Conservation (phyloP, 2,113 vertebrate genomes). For the Morone chrysops region DNA sequence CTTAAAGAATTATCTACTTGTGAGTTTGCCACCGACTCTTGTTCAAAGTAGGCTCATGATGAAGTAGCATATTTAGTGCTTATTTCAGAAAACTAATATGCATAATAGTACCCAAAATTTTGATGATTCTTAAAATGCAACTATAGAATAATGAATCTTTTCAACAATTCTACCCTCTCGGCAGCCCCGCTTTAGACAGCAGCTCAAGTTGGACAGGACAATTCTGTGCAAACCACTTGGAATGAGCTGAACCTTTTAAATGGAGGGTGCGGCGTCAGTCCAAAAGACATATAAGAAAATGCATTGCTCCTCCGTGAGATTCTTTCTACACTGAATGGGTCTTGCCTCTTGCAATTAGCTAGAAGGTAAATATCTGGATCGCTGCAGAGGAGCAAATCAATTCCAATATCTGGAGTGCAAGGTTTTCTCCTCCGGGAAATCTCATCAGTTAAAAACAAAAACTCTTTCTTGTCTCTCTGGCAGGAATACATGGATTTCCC, state of each 20-base stretch:
- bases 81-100: conserved; percentile 32
- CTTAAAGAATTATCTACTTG: conserved; percentile 48
- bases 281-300: conserved; percentile 59
- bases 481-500: conserved; percentile 39
- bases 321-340: conserved; percentile 48
- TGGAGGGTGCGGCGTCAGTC: conserved; percentile 44
- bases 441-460: conserved; percentile 74
- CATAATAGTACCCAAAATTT: conserved; percentile 1
- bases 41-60: conserved; percentile 35
- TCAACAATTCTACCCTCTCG: conserved; percentile 7
- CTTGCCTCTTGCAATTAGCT: conserved; percentile 77
- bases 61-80: conserved; percentile 23
- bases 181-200: conserved; percentile 29
- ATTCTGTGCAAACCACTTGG: conserved; percentile 24
- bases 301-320: conserved; percentile 53
- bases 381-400: conserved; percentile 75
- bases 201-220: conserved; percentile 19
- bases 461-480: conserved; percentile 48
- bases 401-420: conserved; percentile 77
- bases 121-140: conserved; percentile 24
- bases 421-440: conserved; percentile 72
- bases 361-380: conserved; percentile 77
- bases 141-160: conserved; percentile 13
- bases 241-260: conserved; percentile 50
- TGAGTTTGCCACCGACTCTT: conserved; percentile 21